Evolutionary conservation across 2,888 invertebrate genomes (phyloP).

Genomic region (Stenchaetothrips biformis): DNA sequence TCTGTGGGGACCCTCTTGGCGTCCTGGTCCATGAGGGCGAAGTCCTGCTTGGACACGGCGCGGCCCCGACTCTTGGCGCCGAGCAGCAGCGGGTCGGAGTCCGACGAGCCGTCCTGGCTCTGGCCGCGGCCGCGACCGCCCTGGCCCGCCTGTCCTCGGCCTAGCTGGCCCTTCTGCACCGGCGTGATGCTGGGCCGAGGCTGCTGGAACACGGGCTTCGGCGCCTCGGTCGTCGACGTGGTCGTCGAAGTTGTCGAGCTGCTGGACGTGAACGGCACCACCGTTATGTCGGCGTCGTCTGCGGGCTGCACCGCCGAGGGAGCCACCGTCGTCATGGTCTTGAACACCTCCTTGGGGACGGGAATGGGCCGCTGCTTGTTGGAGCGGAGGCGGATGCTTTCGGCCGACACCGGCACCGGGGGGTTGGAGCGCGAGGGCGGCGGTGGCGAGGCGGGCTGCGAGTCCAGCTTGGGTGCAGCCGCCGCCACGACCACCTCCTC

Average conservation of each 20-base stretch:
- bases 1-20: slow-evolving; percentile 7
- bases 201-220: not conserved
- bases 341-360: slow-evolving; percentile 35
- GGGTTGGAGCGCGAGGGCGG: not conserved
- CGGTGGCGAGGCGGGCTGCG: not conserved
- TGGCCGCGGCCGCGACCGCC: slow-evolving; percentile 8
- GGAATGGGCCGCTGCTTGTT: slow-evolving; percentile 32
- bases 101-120: not conserved
- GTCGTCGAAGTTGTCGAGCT: not conserved
- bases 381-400: slow-evolving; percentile 33
- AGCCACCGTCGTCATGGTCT: slow-evolving; percentile 32
- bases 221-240: not conserved
- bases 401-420: slow-evolving; percentile 32
- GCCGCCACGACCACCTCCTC: not conserved
- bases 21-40: slow-evolving; percentile 1
- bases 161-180: not conserved
- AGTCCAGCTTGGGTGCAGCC: not conserved
- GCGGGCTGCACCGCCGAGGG: slow-evolving; percentile 34
- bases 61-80: not conserved
- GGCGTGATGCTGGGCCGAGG: not conserved
- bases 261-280: not conserved
- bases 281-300: slow-evolving; percentile 24
- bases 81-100: slow-evolving; percentile 1
- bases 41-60: slow-evolving; percentile 22
- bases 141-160: not conserved